Evolutionary conservation across 2,797 vertebrate genomes (phyloP).

Genomic region (Galagoides demidoff): DNA sequence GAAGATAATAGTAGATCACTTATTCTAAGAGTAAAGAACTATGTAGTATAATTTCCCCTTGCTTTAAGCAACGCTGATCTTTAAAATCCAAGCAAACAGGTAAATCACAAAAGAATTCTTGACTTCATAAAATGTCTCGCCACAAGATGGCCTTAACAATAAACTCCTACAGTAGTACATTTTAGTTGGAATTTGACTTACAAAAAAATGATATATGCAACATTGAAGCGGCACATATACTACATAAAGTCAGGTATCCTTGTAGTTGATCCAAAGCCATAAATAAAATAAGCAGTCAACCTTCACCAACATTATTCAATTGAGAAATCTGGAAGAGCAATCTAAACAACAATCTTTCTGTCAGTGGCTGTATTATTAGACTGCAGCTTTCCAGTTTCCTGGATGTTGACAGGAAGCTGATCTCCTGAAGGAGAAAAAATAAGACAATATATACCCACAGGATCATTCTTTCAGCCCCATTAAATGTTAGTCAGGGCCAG

Average conservation of each 20-base stretch:
- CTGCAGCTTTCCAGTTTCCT: conserved; percentile 36
- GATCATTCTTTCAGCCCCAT: conserved; percentile 46
- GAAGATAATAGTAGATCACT: not conserved
- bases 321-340: conserved; percentile 57
- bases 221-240: not conserved
- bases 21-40: conserved; percentile 49
- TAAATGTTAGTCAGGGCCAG: conserved; percentile 16
- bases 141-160: conserved; percentile 71
- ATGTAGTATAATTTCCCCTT: not conserved
- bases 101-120: conserved; percentile 57
- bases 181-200: conserved; percentile 47
- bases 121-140: conserved; percentile 60
- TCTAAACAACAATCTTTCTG: conserved; percentile 68
- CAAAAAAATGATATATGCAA: conserved; percentile 33
- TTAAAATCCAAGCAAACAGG: conserved; percentile 47
- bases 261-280: conserved; percentile 68
- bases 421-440: conserved; percentile 52
- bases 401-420: conserved; percentile 60
- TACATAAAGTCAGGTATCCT: conserved; percentile 48
- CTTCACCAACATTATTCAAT: conserved; percentile 66
- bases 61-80: conserved; percentile 40
- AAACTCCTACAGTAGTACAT: not conserved
- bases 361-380: conserved; percentile 63
- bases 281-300: conserved; percentile 67
- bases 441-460: not conserved